These are phyloP conservation scores for Dasypus novemcinctus DNA, from an alignment of 2,113 vertebrate genomes.

Conservation along the genomic window DNA sequence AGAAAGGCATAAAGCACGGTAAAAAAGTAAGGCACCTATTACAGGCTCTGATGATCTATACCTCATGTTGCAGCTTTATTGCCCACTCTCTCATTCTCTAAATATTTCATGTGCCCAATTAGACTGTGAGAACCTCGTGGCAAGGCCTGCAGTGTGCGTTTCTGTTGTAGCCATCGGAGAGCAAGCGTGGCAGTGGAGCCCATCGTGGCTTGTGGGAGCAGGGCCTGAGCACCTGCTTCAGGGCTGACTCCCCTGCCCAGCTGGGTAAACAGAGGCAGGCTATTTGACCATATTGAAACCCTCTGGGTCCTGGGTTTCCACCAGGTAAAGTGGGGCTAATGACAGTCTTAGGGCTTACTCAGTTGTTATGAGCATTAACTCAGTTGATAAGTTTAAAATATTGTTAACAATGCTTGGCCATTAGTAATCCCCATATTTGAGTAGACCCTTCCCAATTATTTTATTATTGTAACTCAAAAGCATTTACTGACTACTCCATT, in stretches of 20 bases:
- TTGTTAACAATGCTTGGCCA: neutral
- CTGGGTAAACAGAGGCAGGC: neutral
- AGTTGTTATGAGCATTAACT: neutral
- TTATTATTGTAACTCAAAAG: neutral
- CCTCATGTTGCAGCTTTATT: neutral
- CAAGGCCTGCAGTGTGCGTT: neutral
- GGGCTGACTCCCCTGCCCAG: neutral
- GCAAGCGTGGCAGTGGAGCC: neutral
- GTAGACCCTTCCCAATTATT: neutral
- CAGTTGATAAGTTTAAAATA: neutral
- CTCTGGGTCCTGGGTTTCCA: neutral
- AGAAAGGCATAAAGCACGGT: conserved; percentile 47
- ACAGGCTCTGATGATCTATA: neutral
- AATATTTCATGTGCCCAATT: conserved; percentile 72
- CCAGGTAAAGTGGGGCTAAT: neutral
- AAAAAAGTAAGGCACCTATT: conserved; percentile 54
- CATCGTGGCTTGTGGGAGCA: neutral
- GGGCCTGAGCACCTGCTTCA: neutral
- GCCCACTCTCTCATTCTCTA: conserved; percentile 51
- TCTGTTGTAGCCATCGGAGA: neutral
- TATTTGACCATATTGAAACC: neutral
- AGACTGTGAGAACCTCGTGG: neutral
- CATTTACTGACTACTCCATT: neutral
- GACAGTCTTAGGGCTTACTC: neutral
- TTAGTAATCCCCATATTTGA: neutral